Base-by-base conservation (phyloP, 2,797 vertebrate species). In the Champsocephalus gunnari region DNA sequence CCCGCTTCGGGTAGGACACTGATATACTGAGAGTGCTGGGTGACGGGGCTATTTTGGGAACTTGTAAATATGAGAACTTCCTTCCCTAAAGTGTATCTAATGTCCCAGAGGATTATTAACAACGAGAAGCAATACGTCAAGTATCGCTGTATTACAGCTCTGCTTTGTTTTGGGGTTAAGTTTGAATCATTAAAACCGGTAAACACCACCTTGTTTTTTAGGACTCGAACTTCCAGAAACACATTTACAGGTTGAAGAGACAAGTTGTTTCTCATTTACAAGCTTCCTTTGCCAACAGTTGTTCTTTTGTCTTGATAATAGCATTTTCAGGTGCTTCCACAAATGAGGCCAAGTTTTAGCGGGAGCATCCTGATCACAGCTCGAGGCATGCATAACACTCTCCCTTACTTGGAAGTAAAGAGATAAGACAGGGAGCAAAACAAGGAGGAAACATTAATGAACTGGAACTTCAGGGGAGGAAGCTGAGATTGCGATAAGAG, bases 61-160 rank as follows among this genome's bases (percentile, higher is more conserved):
- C 89, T 87, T 87, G 92, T 94, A 94, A 95, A 95, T 93, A 94
- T 91, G 92, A 94, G 92, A 94, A 94, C 93, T 94, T 95, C 94
- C 93, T 94, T 90, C 89, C 81, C 86, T 86, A 86, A 93, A 91
- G 88, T 81, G 72, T 84, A 89, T 93, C 90, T 89, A 82, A 90
- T 89, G 88, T 88, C 90, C 84, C 81, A 55, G 73, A 83, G 91
- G 91, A 90, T 90, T 91, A 87, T 88, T 79, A 86, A 80, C 86
- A 81, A 88, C 86, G 86, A 79, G 71, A 81, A 73, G 73, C 32
- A 75, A 73, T 38, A 54, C 45, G 12, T 65, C 47, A 38, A 49
- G 49, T 63, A 55, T 76, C 16, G 9, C 49, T 17, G 54, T 12
- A 38, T 14, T 1, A 4, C 13, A 32, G 69, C 57, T 48, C 63